A percentile compares a stretch with the other conserved stretches of the same genome.
Evolutionary conservation across 2,888 invertebrate species (phyloP).

Genomic region (Aleiodes leptofemur): DNA sequence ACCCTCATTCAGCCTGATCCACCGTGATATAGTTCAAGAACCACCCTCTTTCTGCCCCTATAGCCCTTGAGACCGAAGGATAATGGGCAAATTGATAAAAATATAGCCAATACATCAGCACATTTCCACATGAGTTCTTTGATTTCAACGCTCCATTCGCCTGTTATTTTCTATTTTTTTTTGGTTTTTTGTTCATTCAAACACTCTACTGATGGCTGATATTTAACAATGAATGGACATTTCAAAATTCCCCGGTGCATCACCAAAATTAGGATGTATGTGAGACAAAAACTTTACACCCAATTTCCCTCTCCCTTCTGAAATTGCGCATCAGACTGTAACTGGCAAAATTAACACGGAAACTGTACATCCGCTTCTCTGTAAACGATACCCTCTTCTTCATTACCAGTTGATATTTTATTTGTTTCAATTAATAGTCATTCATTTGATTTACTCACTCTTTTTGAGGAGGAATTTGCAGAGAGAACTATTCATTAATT

Average conservation of each 20-base stretch:
- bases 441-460: no score
- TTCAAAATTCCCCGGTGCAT: slow-evolving; percentile 39
- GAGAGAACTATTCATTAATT: no score
- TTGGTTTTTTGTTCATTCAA: not conserved
- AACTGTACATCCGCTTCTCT: slow-evolving; percentile 48
- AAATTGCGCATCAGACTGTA: slow-evolving; percentile 49
- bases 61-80: not conserved
- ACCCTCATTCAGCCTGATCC: slow-evolving; percentile 62
- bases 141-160: no score
- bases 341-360: slow-evolving; percentile 51
- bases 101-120: no score
- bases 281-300: slow-evolving; percentile 8
- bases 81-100: no score
- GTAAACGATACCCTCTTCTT: slow-evolving; percentile 36
- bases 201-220: not conserved
- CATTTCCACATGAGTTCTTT: no score
- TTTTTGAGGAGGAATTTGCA: no score
- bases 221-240: slow-evolving; percentile 26
- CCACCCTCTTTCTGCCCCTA: slow-evolving; percentile 35
- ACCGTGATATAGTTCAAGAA: slow-evolving; percentile 58
- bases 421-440: slow-evolving; percentile 9
- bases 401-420: slow-evolving; percentile 2
- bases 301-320: slow-evolving; percentile 21
- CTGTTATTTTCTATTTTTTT: no score
- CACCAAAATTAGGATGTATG: slow-evolving; percentile 48